Evolutionary conservation across 1,140 invertebrate species (phyloP), one percentile per base, ranked within the genome.

Genomic region (Drosophila tsacasi): DNA sequence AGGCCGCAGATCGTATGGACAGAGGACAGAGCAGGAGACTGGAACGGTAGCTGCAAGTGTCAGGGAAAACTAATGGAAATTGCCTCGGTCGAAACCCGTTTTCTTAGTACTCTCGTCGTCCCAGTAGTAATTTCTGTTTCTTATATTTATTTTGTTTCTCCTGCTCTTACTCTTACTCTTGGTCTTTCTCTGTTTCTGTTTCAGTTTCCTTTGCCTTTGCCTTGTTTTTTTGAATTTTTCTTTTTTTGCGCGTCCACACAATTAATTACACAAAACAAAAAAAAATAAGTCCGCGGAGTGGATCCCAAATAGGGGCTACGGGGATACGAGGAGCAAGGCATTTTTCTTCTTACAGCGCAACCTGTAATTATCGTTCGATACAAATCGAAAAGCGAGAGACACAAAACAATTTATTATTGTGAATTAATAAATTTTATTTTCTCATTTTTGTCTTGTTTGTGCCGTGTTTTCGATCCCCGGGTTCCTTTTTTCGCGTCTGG

Each of bases 301-400:
- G 25, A 19, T 17, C 0, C 12, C 19, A 46, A 23, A 46, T 46
- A 23, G 19, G 21, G 44, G 42, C 21, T 44, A 44, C 42, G 19
- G 60, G 66, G 46, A 59, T 72, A 37, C 30, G 40, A 23, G 17
- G 17, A 60, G 52, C 62, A 35, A 62, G 50, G 62, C 72, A 84
- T 84, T 84, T 84, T 84, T 84, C 82, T 81, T 84, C 67, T 86
- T 81, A 77, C 72, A 76, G 63, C 79, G 49, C 63, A 85, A 85
- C 83, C 83, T 86, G 75, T 85, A 85, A 85, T 85, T 85, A 85
- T 85, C 83, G 80, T 81, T 86, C 83, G 83, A 85, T 85, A 85
- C 83, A 86, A 85, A 85, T 85, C 83, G 83, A 85, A 84, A 85
- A 79, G 71, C 83, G 83, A 81, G 83, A 85, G 82, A 85, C 82